Evolutionary conservation across 2,888 invertebrate genomes (phyloP).

Genomic region (Lymantria dispar): DNA sequence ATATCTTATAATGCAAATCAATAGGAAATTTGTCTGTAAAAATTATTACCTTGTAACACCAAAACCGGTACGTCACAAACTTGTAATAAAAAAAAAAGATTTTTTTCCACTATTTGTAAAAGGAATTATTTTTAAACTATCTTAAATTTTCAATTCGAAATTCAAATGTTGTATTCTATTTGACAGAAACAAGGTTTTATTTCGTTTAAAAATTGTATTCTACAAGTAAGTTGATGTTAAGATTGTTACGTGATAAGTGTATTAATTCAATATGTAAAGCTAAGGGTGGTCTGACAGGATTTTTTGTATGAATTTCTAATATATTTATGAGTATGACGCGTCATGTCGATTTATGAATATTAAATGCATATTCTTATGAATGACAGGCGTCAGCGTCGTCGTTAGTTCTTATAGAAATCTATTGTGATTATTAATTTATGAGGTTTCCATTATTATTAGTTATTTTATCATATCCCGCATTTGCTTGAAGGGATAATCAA

Average conservation of each 20-base stretch:
- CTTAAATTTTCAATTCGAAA: conserved; percentile 2
- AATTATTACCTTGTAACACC: conserved; percentile 42
- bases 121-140: conserved; percentile 17
- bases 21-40: conserved; percentile 35
- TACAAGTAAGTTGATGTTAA: conserved; percentile 9
- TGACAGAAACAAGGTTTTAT: conserved; percentile 14
- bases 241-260: conserved; percentile 47
- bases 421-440: conserved; percentile 20
- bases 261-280: conserved; percentile 39
- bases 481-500: too few species aligned
- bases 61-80: conserved; percentile 31
- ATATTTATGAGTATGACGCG: conserved; percentile 65
- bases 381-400: conserved; percentile 37
- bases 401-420: conserved; percentile 25
- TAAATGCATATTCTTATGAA: conserved; percentile 44
- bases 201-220: conserved; percentile 12
- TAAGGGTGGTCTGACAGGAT: conserved; percentile 59
- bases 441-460: not conserved
- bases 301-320: conserved; percentile 60
- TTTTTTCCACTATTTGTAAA: conserved; percentile 14
- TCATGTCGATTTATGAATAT: conserved; percentile 68
- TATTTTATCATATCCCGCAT: not conserved
- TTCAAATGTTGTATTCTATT: conserved; percentile 5
- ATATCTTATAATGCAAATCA: conserved; percentile 52
- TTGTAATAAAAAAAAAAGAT: conserved; percentile 21